phyloP scores from a whole-genome alignment of 2,113 vertebrate species.

The Menidia beryllina region DNA sequence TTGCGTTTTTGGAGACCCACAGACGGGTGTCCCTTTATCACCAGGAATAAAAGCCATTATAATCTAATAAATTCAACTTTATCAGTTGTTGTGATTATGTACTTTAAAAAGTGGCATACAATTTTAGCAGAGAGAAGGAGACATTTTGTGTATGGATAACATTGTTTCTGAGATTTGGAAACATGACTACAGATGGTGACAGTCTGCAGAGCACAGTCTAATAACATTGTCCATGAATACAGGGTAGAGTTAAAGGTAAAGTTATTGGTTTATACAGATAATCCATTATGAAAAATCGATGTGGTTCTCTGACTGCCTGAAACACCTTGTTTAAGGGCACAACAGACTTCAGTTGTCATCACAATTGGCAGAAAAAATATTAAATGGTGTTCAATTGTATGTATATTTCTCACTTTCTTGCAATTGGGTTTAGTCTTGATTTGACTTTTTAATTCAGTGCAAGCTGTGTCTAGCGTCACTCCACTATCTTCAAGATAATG shows the following conservation, averaged over 20 bases:
- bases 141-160: not conserved
- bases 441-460: not conserved
- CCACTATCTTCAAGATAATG: not conserved
- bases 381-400: too few relatives aligned
- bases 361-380: too few relatives aligned
- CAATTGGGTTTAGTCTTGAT: too few relatives aligned
- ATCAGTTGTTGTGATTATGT: conserved; percentile 3
- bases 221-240: not conserved
- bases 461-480: not conserved
- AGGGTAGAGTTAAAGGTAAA: not conserved
- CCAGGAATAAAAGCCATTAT: conserved; percentile 16
- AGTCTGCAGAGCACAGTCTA: not conserved
- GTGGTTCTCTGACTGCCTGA: too few relatives aligned
- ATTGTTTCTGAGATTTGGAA: not conserved
- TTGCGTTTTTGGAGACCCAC: conserved; percentile 18
- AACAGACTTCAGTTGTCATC: too few relatives aligned
- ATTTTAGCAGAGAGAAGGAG: conserved; percentile 7
- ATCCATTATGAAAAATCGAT: not conserved
- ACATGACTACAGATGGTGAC: conserved; percentile 1
- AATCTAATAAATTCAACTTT: conserved; percentile 1
- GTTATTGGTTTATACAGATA: not conserved
- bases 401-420: too few relatives aligned
- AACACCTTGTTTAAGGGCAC: not conserved
- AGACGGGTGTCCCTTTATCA: conserved; percentile 1
- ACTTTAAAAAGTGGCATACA: not conserved